These are phyloP conservation scores for Onychomys leucogaster DNA, from an alignment of 2,797 vertebrate species.

Conservation along the genomic window DNA sequence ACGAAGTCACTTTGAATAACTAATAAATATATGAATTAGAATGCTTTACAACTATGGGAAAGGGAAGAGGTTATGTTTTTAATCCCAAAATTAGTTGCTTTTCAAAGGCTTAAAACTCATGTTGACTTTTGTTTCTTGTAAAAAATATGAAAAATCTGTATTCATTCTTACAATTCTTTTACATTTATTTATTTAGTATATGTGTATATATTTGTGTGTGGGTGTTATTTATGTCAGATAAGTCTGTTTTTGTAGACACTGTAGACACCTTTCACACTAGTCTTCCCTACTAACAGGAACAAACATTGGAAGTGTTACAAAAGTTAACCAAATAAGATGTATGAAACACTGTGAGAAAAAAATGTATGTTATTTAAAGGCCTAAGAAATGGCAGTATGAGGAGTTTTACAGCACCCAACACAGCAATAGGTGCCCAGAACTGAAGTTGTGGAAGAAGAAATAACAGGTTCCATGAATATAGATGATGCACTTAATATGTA, in stretches of 20 bases:
- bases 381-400: neutral
- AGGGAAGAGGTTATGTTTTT: neutral
- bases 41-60: neutral
- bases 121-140: neutral
- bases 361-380: neutral
- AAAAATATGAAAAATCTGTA: neutral
- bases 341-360: neutral
- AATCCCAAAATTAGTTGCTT: conserved; percentile 29
- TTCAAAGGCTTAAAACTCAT: neutral
- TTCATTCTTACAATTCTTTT: neutral
- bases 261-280: neutral
- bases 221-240: neutral
- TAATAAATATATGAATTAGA: neutral
- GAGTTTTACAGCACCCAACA: neutral
- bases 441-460: neutral
- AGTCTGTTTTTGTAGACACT: neutral
- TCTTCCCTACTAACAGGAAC: neutral
- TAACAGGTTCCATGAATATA: neutral
- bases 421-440: neutral
- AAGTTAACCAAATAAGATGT: neutral
- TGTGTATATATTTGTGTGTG: neutral
- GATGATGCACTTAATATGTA: neutral
- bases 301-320: neutral
- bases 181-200: neutral
- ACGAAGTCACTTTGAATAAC: neutral